A percentile compares a stretch with the other conserved stretches of the same genome.
Conservation (phyloP, 2,888 invertebrate genomes). For the Lapara coniferarum region DNA sequence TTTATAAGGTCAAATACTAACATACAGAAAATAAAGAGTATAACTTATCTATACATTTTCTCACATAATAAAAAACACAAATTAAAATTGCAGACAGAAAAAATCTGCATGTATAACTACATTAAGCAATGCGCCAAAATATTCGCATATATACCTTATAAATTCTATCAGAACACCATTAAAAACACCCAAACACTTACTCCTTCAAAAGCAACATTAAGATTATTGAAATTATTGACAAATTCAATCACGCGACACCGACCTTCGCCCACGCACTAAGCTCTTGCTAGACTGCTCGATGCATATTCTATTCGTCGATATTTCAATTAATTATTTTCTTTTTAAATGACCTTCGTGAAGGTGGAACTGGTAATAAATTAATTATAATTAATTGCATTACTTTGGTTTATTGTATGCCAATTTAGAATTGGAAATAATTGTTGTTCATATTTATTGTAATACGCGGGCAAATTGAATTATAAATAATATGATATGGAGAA, state of each 20-base stretch:
- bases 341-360: neutral
- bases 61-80: too few species aligned
- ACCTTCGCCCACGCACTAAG: constrained; percentile 24
- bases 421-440: too few species aligned
- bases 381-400: too few species aligned
- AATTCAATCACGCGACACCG: constrained; percentile 16
- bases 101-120: too few species aligned
- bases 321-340: neutral
- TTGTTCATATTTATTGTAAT: too few species aligned
- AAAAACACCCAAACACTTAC: neutral
- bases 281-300: constrained; percentile 1
- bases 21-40: too few species aligned
- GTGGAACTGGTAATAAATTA: too few species aligned
- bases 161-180: constrained; percentile 1
- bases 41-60: too few species aligned
- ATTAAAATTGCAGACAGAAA: too few species aligned
- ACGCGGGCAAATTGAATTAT: too few species aligned
- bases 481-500: too few species aligned
- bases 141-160: neutral
- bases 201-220: neutral
- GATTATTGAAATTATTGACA: constrained; percentile 10
- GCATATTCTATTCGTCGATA: neutral
- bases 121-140: neutral
- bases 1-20: neutral
- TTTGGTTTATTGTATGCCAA: too few species aligned